Conservation (phyloP, 2,113 vertebrate species). For the Phodopus roborovskii region DNA sequence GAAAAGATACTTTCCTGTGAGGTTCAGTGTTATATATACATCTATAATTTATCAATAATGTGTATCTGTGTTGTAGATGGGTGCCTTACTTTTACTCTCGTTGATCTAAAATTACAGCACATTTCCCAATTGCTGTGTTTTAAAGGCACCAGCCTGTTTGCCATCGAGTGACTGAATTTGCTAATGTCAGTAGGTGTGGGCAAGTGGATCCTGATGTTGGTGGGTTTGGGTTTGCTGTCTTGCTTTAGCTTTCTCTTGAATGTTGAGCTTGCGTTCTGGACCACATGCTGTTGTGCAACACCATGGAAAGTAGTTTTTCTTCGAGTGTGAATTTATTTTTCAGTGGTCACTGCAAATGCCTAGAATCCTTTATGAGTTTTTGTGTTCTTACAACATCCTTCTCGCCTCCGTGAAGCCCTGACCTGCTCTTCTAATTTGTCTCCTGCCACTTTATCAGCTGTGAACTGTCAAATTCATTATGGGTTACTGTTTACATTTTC, state of each 20-base stretch:
- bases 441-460: constrained; percentile 75
- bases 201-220: constrained; percentile 64
- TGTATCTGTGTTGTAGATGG: neutral
- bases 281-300: constrained; percentile 81
- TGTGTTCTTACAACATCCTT: constrained; percentile 74
- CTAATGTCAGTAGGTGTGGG: constrained; percentile 71
- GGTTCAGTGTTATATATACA: constrained; percentile 71
- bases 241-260: constrained; percentile 77
- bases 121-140: neutral
- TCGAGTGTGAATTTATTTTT: constrained; percentile 81
- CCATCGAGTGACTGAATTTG: constrained; percentile 72
- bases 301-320: constrained; percentile 78
- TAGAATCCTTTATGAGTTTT: constrained; percentile 81
- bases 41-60: neutral
- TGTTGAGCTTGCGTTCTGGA: constrained; percentile 80
- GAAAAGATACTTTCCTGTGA: constrained; percentile 71
- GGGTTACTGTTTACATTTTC: constrained; percentile 77
- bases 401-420: constrained; percentile 78
- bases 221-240: neutral
- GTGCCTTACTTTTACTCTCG: constrained; percentile 26
- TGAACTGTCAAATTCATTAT: constrained; percentile 72
- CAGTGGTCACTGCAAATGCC: constrained; percentile 67
- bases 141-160: constrained; percentile 10
- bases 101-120: constrained; percentile 51
- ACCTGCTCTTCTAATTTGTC: constrained; percentile 78